Evolutionary conservation across 2,888 invertebrate genomes (phyloP), one percentile per base, ranked within the genome.

Genomic region (Dysmachus trigonus): DNA sequence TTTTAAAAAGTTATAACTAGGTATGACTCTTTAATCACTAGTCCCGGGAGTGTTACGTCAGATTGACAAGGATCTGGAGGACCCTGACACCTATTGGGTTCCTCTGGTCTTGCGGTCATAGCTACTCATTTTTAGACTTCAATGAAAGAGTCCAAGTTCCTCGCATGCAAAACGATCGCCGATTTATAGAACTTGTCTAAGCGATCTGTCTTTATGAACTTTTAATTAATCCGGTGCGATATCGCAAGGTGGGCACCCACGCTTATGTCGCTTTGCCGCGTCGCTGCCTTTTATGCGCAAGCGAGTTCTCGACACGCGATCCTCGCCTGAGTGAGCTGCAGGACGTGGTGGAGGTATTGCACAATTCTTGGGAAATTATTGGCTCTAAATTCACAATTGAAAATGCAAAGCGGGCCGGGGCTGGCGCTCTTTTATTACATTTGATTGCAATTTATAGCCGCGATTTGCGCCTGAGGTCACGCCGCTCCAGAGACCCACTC

Each of bases 401-500:
- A 51, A 41, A 41, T n/a, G 33, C 81, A 22, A n/a, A n/a, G 35
- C 81, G 31, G 30, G n/a, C 33, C 81, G 27, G n/a, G n/a, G 31
- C 53, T 81, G 62, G 53, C 10, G 18, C 53, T 51, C 81, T 81
- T 18, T 62, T 81, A 81, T 33, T 81, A 22, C 81, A 33, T 81
- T 62, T 81, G 53, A 81, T 81, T 81, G 53, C 31, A 81, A 81
- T 81, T 81, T 81, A 81, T 81, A 53, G 81, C n/a, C 31, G 33
- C 33, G 51, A 81, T 81, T 53, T 81, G 31, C 31, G 81, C 47
- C 35, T 53, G 81, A 53, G 81, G 53, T 62, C 33, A n/a, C n/a
- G 6, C 27, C 15, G 33, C 33, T 13, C 30, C 73, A 35, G 27
- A 73, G 31, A 27, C 73, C 33, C n/a, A 27, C 73, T 73, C 27